Evolutionary conservation across 2,797 vertebrate genomes (phyloP).

Genomic region (Triplophysa bombifrons): DNA sequence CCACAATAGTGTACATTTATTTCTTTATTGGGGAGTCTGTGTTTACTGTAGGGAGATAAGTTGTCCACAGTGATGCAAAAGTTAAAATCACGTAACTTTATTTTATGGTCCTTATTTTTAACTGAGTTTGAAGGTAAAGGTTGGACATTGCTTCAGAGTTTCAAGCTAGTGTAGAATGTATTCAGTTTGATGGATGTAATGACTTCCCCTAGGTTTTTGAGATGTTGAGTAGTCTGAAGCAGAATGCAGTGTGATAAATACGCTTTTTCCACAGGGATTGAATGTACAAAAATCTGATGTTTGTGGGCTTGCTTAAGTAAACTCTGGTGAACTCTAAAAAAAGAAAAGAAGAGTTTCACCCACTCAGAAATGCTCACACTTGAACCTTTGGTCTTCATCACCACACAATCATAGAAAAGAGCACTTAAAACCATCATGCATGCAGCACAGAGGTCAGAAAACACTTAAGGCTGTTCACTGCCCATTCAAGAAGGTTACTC

Average conservation of each 20-base stretch:
- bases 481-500: slow-evolving; percentile 5
- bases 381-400: slow-evolving; percentile 15
- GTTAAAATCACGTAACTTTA: neutral
- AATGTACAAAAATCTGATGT: neutral
- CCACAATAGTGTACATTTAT: neutral
- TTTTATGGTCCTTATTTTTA: neutral
- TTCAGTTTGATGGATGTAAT: neutral
- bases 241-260: neutral
- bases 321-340: neutral
- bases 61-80: neutral
- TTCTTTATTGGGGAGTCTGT: neutral
- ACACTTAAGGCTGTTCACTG: slow-evolving; percentile 2
- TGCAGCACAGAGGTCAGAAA: slow-evolving; percentile 13
- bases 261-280: neutral
- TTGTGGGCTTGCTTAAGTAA: neutral
- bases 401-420: slow-evolving; percentile 17
- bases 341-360: slow-evolving; percentile 7
- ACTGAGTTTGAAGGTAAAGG: neutral
- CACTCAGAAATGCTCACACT: slow-evolving; percentile 7
- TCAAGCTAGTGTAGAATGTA: neutral
- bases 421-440: slow-evolving; percentile 26
- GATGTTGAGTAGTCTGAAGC: neutral
- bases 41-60: neutral
- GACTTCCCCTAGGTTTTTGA: neutral
- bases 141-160: neutral